Evolutionary conservation across 2,888 invertebrate genomes (phyloP).

Genomic region (Standfussiana lucernea): DNA sequence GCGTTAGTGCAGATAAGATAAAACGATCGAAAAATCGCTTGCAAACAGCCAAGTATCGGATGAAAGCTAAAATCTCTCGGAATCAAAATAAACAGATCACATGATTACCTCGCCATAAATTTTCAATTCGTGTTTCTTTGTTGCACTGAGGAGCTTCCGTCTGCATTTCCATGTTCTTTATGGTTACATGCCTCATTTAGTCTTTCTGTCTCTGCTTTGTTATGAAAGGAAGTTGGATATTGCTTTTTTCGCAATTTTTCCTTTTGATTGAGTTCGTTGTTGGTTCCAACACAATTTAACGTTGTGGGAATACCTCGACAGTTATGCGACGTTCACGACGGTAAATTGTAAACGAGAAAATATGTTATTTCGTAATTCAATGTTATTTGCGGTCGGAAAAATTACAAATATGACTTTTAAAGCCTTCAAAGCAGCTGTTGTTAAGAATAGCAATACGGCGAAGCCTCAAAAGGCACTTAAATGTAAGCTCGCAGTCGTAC

Average conservation of each 20-base stretch:
- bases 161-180: constrained; percentile 62
- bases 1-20: constrained; percentile 57
- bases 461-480: constrained; percentile 42
- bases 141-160: constrained; percentile 53
- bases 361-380: constrained; percentile 44
- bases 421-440: constrained; percentile 24
- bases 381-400: constrained; percentile 42
- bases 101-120: constrained; percentile 57
- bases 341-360: constrained; percentile 52
- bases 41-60: constrained; percentile 29
- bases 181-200: constrained; percentile 67
- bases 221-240: constrained; percentile 62
- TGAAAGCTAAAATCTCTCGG: constrained; percentile 8
- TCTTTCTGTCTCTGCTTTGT: constrained; percentile 61
- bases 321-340: constrained; percentile 35
- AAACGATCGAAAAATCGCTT: constrained; percentile 35
- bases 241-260: constrained; percentile 62
- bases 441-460: constrained; percentile 32
- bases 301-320: constrained; percentile 55
- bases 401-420: constrained; percentile 26
- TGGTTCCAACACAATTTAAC: constrained; percentile 55
- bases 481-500: constrained; percentile 46
- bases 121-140: constrained; percentile 50
- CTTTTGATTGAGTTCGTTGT: constrained; percentile 63
- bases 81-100: constrained; percentile 50